Evolutionary conservation across 2,888 invertebrate species (phyloP).

Genomic region (Muschampia plurimacula): DNA sequence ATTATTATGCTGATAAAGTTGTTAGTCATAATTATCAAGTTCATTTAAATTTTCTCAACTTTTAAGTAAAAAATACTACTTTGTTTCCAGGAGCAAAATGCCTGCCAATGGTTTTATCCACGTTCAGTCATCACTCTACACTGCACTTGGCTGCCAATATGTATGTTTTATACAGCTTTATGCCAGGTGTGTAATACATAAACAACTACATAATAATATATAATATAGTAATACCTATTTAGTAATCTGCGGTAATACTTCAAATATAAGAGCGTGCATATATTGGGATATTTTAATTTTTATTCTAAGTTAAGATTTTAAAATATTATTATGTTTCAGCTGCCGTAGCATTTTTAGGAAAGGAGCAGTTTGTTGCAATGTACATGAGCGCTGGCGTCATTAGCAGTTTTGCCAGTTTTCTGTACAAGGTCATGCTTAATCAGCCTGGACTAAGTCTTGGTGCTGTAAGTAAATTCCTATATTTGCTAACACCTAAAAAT

Average conservation of each 20-base stretch:
- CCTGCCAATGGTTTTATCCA: slow-evolving; percentile 96
- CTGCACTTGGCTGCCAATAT: slow-evolving; percentile 97
- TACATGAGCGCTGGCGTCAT: slow-evolving; percentile 95
- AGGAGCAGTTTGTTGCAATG: slow-evolving; percentile 96
- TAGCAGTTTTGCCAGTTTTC: slow-evolving; percentile 93
- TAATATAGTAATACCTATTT: no score
- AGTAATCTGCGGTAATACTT: no score
- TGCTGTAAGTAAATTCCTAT: slow-evolving; percentile 88
- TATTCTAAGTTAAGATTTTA: no score
- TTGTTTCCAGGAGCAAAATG: slow-evolving; percentile 88
- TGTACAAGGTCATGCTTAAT: slow-evolving; percentile 90
- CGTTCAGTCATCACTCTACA: slow-evolving; percentile 96
- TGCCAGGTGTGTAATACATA: slow-evolving; percentile 68
- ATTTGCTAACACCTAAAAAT: no score
- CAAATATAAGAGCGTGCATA: no score
- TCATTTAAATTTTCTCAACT: background rate
- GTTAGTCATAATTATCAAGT: background rate
- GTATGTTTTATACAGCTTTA: slow-evolving; percentile 97
- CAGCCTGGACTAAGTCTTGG: slow-evolving; percentile 94
- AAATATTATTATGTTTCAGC: slow-evolving; percentile 65
- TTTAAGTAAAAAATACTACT: background rate
- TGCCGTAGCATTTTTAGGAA: slow-evolving; percentile 91
- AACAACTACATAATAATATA: background rate
- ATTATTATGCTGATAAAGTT: no score
- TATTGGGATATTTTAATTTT: no score